Conservation (phyloP, 2,888 invertebrate genomes). For the Laspeyria flexula region DNA sequence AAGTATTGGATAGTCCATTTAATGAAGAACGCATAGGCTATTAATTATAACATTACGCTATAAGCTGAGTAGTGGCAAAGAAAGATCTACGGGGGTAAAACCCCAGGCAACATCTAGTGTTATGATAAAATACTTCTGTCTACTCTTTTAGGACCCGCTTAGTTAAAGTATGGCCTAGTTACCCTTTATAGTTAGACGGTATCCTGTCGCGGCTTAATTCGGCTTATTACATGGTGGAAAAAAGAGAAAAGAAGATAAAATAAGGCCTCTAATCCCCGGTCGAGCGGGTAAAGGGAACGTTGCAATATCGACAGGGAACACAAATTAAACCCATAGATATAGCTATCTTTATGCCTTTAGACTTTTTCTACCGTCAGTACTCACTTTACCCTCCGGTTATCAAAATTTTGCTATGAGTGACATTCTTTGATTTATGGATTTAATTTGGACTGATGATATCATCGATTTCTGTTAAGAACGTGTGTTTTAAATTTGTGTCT, state of each 20-base stretch:
- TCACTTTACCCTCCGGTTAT: slow-evolving; percentile 24
- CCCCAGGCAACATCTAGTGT: too few relatives aligned
- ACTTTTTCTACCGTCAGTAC: slow-evolving; percentile 21
- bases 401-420: slow-evolving; percentile 45
- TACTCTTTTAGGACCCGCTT: too few relatives aligned
- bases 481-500: slow-evolving; percentile 4
- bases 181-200: slow-evolving; percentile 16
- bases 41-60: too few relatives aligned
- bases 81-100: too few relatives aligned
- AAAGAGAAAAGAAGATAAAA: slow-evolving; percentile 58
- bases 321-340: slow-evolving; percentile 51
- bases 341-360: slow-evolving; percentile 31
- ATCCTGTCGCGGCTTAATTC: slow-evolving; percentile 56
- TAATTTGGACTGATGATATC: slow-evolving; percentile 34
- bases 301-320: slow-evolving; percentile 62
- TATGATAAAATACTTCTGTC: too few relatives aligned
- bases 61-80: too few relatives aligned
- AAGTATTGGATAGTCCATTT: too few relatives aligned
- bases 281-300: slow-evolving; percentile 23
- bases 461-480: slow-evolving; percentile 25
- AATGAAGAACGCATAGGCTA: too few relatives aligned
- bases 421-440: slow-evolving; percentile 45
- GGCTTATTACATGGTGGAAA: slow-evolving; percentile 57
- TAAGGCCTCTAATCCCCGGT: slow-evolving; percentile 51
- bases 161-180: slow-evolving; percentile 1